Evolutionary conservation across 1,140 invertebrate species (phyloP).

Genomic region (Euwallacea fornicatus): DNA sequence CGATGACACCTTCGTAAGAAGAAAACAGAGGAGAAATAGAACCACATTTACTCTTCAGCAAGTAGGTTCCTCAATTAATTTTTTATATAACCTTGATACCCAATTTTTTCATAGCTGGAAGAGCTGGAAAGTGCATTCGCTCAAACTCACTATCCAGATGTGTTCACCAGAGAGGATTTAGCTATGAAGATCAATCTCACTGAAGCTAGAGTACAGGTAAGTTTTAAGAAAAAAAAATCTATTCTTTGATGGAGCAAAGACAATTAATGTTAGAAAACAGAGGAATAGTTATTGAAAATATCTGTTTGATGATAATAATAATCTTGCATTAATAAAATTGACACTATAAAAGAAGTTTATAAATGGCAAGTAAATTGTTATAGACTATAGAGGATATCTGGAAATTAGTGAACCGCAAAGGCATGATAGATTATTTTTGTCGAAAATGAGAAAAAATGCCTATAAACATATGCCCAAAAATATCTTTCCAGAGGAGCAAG

Average conservation of each 20-base stretch:
- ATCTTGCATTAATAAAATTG: no score
- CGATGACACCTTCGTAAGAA: constrained; percentile 93
- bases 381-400: no score
- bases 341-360: no score
- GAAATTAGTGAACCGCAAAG: no score
- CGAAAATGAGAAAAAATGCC: no score
- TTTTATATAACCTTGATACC: neutral
- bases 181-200: constrained; percentile 99
- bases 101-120: constrained; percentile 70
- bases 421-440: no score
- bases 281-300: no score
- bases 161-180: constrained; percentile 95
- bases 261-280: neutral
- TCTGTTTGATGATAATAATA: no score
- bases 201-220: constrained; percentile 95
- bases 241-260: neutral
- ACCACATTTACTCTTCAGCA: constrained; percentile 97
- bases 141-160: constrained; percentile 97
- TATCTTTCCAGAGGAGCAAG: no score
- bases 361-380: no score
- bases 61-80: constrained; percentile 57
- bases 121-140: constrained; percentile 96
- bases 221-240: constrained; percentile 40
- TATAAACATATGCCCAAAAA: no score
- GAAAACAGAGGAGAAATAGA: constrained; percentile 93